Base-by-base conservation (phyloP, 2,797 vertebrate species). In the Mormyrops attenuatus region DNA sequence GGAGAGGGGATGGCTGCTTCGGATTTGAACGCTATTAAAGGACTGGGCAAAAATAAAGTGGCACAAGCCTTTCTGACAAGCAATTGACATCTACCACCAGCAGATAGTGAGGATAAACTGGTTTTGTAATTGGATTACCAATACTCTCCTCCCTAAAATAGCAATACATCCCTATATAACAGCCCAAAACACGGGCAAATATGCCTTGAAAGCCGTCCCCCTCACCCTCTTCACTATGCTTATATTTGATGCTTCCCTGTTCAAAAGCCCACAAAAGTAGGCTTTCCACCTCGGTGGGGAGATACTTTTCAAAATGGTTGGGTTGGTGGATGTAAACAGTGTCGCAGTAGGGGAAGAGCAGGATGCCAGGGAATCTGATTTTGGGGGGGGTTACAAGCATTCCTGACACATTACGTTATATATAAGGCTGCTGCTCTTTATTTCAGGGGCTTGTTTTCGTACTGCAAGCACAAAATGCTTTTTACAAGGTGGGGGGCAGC, bases 1-100 rank as follows among this genome's bases (percentile, higher is more conserved):
- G 92, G 92, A 88, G 92, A 91, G 91, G 20, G 89, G 91, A 91
- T 91, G 92, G 95, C 94, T 95, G 95, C 90, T 92, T 94, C 89
- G 92, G 91, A 95, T 96, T 95, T 95, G 90, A 90, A 84, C 50
- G 89, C 91, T 34, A 38, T 91, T 92, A 91, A 89, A 94, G 90
- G 38, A 55, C 87, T 85, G 88, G 89, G 89, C 91, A 86, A 87
- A 90, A 87, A 57, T 90, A 66, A 88, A 89, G 88, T 90, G 89
- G 89, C 77, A 89, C 60, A 77, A 85, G 89, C 84, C 85, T 91
- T 85, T 44, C 73, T 92, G 92, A 92, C 89, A 93, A 91, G 89
- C 85, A 92, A 89, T 69, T 93, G 91, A 92, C 91, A 93, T 92
- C 90, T 91, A 90, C 82, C 49, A 88, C 41, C 66, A 90, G 44